Conservation (phyloP, 2,113 vertebrate species). For the Cervus canadensis region DNA sequence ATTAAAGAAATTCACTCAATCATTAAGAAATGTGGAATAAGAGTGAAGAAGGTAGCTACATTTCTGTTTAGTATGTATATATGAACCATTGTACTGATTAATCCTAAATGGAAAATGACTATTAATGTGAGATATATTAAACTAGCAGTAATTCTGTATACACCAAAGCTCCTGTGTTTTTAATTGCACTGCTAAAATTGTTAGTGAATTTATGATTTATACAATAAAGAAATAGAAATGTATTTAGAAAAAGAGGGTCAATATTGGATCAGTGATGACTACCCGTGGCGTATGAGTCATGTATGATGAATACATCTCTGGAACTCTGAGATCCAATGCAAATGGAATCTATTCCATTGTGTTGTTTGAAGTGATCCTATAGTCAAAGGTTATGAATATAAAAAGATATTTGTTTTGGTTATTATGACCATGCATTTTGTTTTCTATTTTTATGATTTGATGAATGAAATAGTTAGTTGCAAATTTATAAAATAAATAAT, state of each 20-base stretch:
- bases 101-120: neutral
- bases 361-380: neutral
- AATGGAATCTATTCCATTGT: neutral
- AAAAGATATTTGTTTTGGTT: neutral
- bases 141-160: neutral
- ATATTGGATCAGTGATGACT: neutral
- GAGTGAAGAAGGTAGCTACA: neutral
- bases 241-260: neutral
- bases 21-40: neutral
- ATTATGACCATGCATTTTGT: neutral
- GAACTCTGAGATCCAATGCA: neutral
- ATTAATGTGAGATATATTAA: neutral
- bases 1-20: neutral
- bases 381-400: neutral
- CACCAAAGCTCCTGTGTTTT: neutral
- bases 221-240: neutral
- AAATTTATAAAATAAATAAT: neutral
- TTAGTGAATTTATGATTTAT: neutral
- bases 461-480: neutral
- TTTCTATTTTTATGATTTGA: neutral
- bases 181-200: neutral
- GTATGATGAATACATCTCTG: neutral
- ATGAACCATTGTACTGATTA: neutral
- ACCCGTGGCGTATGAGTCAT: neutral
- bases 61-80: neutral